Conservation (phyloP, 2,113 vertebrate genomes). For the Turnix velox region DNA sequence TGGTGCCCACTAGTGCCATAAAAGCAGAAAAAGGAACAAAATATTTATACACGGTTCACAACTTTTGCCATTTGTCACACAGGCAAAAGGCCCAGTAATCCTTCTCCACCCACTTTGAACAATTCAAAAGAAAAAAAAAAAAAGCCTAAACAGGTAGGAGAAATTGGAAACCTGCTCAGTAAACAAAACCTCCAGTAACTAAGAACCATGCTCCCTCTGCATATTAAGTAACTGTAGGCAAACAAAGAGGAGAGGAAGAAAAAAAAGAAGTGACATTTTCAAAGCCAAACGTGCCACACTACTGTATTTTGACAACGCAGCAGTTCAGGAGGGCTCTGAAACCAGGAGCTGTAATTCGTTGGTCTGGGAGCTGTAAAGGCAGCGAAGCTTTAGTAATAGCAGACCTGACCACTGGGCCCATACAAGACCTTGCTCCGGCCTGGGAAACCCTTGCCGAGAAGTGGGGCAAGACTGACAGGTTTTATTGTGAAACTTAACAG, state of each 20-base stretch:
- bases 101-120: neutral
- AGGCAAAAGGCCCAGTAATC: neutral
- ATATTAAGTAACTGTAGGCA: neutral
- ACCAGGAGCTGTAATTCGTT: neutral
- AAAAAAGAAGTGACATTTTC: neutral
- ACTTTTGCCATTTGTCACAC: neutral
- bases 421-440: neutral
- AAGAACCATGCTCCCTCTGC: neutral
- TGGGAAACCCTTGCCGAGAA: neutral
- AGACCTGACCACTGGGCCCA: conserved; percentile 35
- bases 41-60: neutral
- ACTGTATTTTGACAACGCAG: neutral
- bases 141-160: neutral
- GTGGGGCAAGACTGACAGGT: conserved; percentile 25
- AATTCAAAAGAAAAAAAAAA: neutral
- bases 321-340: neutral
- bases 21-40: neutral
- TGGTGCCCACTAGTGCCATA: neutral
- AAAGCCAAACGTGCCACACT: neutral
- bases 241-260: neutral
- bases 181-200: neutral
- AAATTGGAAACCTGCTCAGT: neutral
- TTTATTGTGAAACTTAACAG: conserved; percentile 45
- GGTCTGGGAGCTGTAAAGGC: neutral
- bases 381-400: neutral